phyloP scores from a whole-genome alignment of 1,140 invertebrate genomes.

The Pogonus chalceus region DNA sequence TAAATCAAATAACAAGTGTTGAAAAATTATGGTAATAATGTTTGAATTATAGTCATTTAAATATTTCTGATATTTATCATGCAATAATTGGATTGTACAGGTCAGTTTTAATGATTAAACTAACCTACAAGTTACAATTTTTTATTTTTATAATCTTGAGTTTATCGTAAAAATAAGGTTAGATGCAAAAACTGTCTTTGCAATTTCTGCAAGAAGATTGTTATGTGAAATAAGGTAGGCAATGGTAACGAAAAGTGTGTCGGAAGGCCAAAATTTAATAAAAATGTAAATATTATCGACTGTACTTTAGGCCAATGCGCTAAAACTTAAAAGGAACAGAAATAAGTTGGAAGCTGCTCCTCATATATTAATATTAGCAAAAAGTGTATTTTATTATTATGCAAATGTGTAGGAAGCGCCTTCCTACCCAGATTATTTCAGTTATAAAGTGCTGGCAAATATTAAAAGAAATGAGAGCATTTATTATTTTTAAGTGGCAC shows the following conservation, averaged over 20 bases:
- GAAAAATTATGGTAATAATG: no score
- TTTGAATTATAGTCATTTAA: no score
- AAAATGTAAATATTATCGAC: constrained; percentile 5
- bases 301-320: background rate
- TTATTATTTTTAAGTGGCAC: background rate
- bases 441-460: constrained; percentile 3
- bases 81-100: no score
- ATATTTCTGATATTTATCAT: no score
- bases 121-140: no score
- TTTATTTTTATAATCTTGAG: no score
- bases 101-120: no score
- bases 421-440: background rate
- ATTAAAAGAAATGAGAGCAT: constrained; percentile 4
- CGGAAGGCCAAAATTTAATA: background rate
- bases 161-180: no score
- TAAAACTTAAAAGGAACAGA: constrained; percentile 1
- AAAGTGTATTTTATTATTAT: constrained; percentile 7
- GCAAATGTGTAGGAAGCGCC: background rate
- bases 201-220: background rate
- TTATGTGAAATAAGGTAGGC: background rate
- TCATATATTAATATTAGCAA: constrained; percentile 6
- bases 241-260: background rate
- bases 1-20: no score
- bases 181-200: no score
- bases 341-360: background rate